Conservation (phyloP, 2,113 vertebrate species). For the Electrona antarctica region DNA sequence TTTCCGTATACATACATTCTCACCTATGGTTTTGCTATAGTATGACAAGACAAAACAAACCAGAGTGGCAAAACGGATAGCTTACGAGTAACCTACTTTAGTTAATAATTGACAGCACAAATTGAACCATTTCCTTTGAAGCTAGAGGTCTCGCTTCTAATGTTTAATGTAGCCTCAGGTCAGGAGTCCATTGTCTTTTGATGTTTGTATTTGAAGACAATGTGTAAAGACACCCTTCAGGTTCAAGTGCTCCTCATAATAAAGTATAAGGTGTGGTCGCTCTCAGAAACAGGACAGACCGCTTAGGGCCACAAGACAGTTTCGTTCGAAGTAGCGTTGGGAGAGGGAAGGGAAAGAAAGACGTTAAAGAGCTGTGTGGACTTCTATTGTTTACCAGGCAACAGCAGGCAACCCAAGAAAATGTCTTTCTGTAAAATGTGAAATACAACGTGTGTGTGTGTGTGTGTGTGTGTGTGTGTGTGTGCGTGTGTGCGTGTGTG, state of each 20-base stretch:
- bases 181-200: constrained; percentile 30
- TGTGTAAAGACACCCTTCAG: constrained; percentile 38
- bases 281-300: constrained; percentile 68
- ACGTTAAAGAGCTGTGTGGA: constrained; percentile 60
- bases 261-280: constrained; percentile 44
- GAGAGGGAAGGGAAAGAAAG: constrained; percentile 45
- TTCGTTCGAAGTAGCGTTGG: constrained; percentile 41
- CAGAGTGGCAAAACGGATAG: constrained; percentile 9
- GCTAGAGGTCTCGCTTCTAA: constrained; percentile 13
- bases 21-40: not conserved
- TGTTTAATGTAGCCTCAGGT: constrained; percentile 36
- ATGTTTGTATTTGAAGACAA: constrained; percentile 35
- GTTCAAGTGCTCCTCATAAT: constrained; percentile 43
- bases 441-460: constrained; percentile 29
- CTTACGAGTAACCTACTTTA: constrained; percentile 37
- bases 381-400: constrained; percentile 57
- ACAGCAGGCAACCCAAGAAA: constrained; percentile 49
- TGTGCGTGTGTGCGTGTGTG: not conserved
- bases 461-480: constrained; percentile 4
- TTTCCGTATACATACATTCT: not conserved
- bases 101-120: constrained; percentile 35
- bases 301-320: constrained; percentile 37
- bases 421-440: constrained; percentile 55
- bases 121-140: constrained; percentile 12
- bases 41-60: not conserved